Evolutionary conservation across 2,113 vertebrate species (phyloP).

Genomic region (Caranx melampygus): DNA sequence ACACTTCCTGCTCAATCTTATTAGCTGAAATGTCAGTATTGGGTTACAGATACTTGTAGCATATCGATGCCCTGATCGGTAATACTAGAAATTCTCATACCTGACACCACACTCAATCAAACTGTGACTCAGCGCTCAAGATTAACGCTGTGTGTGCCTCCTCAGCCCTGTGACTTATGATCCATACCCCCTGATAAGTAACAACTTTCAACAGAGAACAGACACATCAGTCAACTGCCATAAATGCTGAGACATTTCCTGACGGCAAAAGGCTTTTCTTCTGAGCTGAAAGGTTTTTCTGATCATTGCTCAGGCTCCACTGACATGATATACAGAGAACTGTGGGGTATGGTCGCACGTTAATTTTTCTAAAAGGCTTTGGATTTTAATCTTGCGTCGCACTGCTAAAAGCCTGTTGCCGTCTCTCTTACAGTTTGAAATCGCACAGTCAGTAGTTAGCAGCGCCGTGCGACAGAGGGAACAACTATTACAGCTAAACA

Average conservation of each 20-base stretch:
- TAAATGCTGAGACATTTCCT: conserved; percentile 71
- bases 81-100: conserved; percentile 50
- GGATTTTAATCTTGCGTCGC: conserved; percentile 77
- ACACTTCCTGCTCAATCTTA: conserved; percentile 24
- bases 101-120: conserved; percentile 71
- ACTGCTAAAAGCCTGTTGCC: conserved; percentile 75
- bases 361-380: conserved; percentile 84
- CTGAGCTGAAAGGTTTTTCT: conserved; percentile 70
- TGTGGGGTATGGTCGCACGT: conserved; percentile 59
- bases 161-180: conserved; percentile 75
- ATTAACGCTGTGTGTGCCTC: conserved; percentile 57
- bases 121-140: conserved; percentile 69
- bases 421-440: conserved; percentile 65
- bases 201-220: conserved; percentile 74
- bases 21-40: conserved; percentile 39
- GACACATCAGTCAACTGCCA: conserved; percentile 70
- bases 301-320: conserved; percentile 70
- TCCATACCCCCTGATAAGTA: conserved; percentile 68
- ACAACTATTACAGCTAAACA: conserved; percentile 64
- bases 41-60: conserved; percentile 37
- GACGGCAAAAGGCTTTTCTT: conserved; percentile 58
- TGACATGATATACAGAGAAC: conserved; percentile 75
- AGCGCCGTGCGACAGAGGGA: conserved; percentile 36
- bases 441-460: conserved; percentile 64
- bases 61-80: conserved; percentile 55